Evolutionary conservation across 2,888 invertebrate genomes (phyloP).

Genomic region (Serripes groenlandicus): DNA sequence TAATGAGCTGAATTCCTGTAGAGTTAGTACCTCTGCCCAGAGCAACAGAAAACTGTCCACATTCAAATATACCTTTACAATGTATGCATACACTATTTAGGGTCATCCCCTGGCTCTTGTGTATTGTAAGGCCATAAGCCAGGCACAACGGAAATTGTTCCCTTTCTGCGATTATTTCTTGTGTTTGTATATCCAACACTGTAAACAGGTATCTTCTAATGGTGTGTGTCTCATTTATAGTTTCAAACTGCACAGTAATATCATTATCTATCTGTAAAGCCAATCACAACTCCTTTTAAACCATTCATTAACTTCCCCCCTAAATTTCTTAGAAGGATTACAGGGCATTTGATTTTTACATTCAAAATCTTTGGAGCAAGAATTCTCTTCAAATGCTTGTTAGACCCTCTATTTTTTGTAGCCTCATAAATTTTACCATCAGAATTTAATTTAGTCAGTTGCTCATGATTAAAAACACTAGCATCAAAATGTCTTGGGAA

Average conservation of each 20-base stretch:
- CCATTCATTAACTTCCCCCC: conserved; percentile 57
- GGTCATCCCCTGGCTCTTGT: conserved; percentile 53
- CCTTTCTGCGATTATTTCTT: conserved; percentile 37
- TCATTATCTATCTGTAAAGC: conserved; percentile 9
- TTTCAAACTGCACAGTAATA: neutral
- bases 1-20: conserved; percentile 14
- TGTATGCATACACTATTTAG: conserved; percentile 34
- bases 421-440: conserved; percentile 25
- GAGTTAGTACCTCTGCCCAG: conserved; percentile 29
- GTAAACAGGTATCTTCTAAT: conserved; percentile 24
- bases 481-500: conserved; percentile 50
- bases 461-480: conserved; percentile 30
- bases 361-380: conserved; percentile 41
- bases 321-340: conserved; percentile 49
- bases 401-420: conserved; percentile 22
- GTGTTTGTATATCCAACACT: conserved; percentile 23
- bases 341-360: conserved; percentile 47
- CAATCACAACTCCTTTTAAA: conserved; percentile 18
- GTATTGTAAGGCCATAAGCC: conserved; percentile 49
- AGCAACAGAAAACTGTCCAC: conserved; percentile 47
- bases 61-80: conserved; percentile 35
- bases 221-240: neutral
- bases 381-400: conserved; percentile 41
- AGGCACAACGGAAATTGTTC: conserved; percentile 42
- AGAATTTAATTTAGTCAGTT: neutral